These are phyloP conservation scores for Pangasius mekongensis DNA, from an alignment of 2,797 vertebrate species.

Conservation along the genomic window DNA sequence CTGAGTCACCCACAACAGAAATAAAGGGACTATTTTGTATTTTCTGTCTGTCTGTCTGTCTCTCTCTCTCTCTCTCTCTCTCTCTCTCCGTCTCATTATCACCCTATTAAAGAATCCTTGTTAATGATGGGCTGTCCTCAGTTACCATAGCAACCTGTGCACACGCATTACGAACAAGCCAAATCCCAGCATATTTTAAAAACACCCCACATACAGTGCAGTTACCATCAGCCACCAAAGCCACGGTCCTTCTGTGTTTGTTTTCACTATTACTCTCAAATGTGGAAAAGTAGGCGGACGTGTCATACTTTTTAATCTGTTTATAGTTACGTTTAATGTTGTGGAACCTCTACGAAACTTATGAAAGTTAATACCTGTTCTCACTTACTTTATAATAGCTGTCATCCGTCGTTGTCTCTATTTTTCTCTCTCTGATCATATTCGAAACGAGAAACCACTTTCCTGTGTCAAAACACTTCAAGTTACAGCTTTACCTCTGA, in stretches of 20 bases:
- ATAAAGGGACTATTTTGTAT: neutral
- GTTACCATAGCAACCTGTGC: constrained; percentile 43
- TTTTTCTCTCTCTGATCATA: neutral
- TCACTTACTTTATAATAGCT: neutral
- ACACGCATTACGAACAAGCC: neutral
- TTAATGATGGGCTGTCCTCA: constrained; percentile 30
- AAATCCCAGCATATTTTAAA: neutral
- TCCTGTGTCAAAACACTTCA: neutral
- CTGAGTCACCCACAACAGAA: neutral
- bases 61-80: constrained; percentile 14
- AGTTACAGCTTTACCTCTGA: neutral
- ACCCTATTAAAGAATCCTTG: neutral
- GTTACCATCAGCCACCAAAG: neutral
- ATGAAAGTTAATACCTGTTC: neutral
- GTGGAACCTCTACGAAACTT: neutral
- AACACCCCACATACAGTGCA: neutral
- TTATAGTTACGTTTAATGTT: neutral
- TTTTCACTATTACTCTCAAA: neutral
- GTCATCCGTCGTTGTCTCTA: neutral
- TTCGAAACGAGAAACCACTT: too few species aligned
- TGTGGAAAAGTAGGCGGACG: too few species aligned
- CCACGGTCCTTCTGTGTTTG: neutral
- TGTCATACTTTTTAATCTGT: neutral
- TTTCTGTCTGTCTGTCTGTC: neutral
- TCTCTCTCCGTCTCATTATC: neutral